Evolutionary conservation across 2,797 vertebrate species (phyloP).

Genomic region (Schizopygopsis malacanthus): DNA sequence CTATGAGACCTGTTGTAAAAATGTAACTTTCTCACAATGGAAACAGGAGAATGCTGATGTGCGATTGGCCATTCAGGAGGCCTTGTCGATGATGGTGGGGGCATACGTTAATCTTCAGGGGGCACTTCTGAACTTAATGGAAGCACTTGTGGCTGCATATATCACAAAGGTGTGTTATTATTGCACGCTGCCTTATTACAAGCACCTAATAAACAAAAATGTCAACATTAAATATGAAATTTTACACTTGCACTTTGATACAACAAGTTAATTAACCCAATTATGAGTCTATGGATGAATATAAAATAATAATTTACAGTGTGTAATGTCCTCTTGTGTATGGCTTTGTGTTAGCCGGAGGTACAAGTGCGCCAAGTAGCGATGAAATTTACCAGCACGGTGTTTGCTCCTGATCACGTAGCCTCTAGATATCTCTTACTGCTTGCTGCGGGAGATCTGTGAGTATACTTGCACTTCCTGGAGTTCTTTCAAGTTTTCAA

Average conservation of each 20-base stretch:
- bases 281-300: background rate
- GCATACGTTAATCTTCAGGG: conserved; percentile 95
- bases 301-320: background rate
- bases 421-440: conserved; percentile 96
- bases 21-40: conserved; percentile 23
- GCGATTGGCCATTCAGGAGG: conserved; percentile 96
- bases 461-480: conserved; percentile 65
- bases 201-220: background rate
- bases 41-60: conserved; percentile 92
- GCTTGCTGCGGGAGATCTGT: conserved; percentile 96
- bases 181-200: background rate
- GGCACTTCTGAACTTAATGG: conserved; percentile 96
- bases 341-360: conserved; percentile 84
- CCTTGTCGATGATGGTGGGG: conserved; percentile 98
- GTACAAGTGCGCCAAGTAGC: conserved; percentile 98
- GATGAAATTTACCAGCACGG: conserved; percentile 95
- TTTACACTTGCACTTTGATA: background rate
- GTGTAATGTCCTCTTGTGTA: conserved; percentile 8
- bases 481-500: background rate
- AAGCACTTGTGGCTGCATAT: conserved; percentile 95
- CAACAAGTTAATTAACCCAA: background rate
- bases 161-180: conserved; percentile 86
- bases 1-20: background rate
- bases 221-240: background rate
- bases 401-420: conserved; percentile 94